phyloP scores from a whole-genome alignment of 2,113 vertebrate species.

The Sturnus vulgaris region DNA sequence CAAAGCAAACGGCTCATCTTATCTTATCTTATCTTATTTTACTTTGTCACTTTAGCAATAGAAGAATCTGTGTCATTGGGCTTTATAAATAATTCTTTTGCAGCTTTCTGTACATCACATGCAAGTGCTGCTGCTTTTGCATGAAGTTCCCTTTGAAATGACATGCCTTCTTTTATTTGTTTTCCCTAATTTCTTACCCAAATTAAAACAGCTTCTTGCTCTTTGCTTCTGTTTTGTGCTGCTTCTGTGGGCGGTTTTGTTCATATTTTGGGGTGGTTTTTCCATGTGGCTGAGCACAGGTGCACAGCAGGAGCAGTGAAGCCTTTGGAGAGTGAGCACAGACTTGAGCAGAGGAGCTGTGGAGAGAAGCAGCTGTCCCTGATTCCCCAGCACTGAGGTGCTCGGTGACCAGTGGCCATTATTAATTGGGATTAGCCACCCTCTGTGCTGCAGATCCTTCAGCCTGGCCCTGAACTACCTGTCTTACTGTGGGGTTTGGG shows the following conservation, averaged over 20 bases:
- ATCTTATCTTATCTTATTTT: neutral
- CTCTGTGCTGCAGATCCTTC: neutral
- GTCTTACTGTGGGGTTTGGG: neutral
- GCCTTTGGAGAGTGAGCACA: neutral
- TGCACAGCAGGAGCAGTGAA: neutral
- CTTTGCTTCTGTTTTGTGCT: neutral
- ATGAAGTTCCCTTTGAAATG: slow-evolving; percentile 15
- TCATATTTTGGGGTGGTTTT: neutral
- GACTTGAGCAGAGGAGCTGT: neutral
- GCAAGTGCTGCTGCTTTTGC: neutral
- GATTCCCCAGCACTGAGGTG: neutral
- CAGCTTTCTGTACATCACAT: neutral
- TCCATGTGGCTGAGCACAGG: neutral
- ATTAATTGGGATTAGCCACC: neutral
- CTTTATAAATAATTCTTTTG: slow-evolving; percentile 63
- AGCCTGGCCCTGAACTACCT: neutral
- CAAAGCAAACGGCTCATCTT: neutral
- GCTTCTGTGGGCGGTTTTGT: neutral
- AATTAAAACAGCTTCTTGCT: neutral
- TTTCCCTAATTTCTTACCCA: neutral
- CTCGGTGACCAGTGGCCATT: neutral
- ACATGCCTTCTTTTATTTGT: neutral
- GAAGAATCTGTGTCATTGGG: slow-evolving; percentile 13
- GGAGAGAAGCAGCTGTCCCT: neutral
- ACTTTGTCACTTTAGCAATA: neutral